A percentile compares a stretch with the other conserved stretches of the same genome.
Conservation (phyloP, 2,888 invertebrate species). For the Odontocerum albicorne region DNA sequence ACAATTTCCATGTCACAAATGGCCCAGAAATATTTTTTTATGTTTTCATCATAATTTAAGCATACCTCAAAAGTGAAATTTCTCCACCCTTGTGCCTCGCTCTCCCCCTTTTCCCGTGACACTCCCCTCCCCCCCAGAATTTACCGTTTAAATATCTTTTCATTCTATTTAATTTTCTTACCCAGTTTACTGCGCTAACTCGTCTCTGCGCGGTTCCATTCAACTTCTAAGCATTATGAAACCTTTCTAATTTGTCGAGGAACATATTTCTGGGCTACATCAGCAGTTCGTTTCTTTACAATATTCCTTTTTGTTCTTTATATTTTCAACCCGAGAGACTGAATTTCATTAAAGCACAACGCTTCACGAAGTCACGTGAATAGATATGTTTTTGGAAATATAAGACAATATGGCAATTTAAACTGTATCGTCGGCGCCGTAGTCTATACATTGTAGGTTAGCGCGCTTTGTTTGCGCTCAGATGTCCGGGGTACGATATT, state of each 20-base stretch:
- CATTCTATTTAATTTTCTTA: constrained; percentile 9
- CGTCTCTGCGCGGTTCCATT: neutral
- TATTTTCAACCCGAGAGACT: too few species aligned
- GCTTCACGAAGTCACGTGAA: too few species aligned
- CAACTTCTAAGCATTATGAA: neutral
- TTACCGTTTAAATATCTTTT: constrained; percentile 6
- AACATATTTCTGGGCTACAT: constrained; percentile 3
- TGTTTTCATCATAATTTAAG: neutral
- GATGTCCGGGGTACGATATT: too few species aligned
- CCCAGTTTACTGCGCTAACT: constrained; percentile 5
- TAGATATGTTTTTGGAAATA: too few species aligned
- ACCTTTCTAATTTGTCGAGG: neutral
- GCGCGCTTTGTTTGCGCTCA: too few species aligned
- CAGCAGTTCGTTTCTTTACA: too few species aligned
- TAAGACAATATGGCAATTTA: too few species aligned
- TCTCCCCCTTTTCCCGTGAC: neutral
- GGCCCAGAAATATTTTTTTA: neutral
- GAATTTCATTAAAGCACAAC: too few species aligned
- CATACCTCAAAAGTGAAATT: too few species aligned
- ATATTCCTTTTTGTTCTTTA: too few species aligned
- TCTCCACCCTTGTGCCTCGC: neutral
- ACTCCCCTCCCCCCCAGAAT: constrained; percentile 4
- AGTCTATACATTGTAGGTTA: too few species aligned
- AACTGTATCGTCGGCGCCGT: too few species aligned
- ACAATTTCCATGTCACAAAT: neutral